These are phyloP conservation scores for Hedychridium roseum DNA, from an alignment of 2,888 invertebrate species.

Conservation along the genomic window DNA sequence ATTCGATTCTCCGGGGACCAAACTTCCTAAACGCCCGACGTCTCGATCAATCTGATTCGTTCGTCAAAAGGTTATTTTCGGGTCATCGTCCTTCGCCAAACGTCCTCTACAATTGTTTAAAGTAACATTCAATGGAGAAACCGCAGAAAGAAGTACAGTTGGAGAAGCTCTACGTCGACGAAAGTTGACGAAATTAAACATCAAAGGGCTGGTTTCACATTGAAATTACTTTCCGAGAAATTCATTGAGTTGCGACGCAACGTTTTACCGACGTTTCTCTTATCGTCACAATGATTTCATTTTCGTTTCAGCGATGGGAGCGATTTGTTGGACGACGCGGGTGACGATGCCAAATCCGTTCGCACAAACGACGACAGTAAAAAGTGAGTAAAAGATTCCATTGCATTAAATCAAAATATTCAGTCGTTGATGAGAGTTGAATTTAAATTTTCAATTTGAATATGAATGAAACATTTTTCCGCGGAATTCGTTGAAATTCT, in stretches of 20 bases:
- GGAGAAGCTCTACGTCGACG: constrained; percentile 39
- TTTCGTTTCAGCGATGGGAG: constrained; percentile 66
- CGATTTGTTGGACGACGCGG: constrained; percentile 73
- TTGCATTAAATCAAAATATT: not conserved
- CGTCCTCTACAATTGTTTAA: no score
- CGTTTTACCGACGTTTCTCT: no score
- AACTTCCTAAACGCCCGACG: no score
- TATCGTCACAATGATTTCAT: not conserved
- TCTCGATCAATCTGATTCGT: no score
- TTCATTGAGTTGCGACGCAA: no score
- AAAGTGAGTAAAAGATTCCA: constrained; percentile 67
- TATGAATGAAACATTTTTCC: not conserved
- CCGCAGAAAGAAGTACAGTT: no score
- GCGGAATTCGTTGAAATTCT: not conserved
- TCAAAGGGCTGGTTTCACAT: constrained; percentile 46
- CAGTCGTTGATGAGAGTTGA: no score
- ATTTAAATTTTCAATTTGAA: no score
- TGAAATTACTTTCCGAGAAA: no score
- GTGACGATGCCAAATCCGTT: constrained; percentile 73
- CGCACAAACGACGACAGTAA: constrained; percentile 74
- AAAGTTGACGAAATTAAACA: constrained; percentile 42
- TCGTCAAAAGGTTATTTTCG: no score
- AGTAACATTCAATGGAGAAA: no score
- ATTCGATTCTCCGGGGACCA: constrained; percentile 26
- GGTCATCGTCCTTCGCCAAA: no score